These are phyloP conservation scores for Sarcophaga bullata DNA, from an alignment of 1,140 invertebrate genomes.

Conservation along the genomic window DNA sequence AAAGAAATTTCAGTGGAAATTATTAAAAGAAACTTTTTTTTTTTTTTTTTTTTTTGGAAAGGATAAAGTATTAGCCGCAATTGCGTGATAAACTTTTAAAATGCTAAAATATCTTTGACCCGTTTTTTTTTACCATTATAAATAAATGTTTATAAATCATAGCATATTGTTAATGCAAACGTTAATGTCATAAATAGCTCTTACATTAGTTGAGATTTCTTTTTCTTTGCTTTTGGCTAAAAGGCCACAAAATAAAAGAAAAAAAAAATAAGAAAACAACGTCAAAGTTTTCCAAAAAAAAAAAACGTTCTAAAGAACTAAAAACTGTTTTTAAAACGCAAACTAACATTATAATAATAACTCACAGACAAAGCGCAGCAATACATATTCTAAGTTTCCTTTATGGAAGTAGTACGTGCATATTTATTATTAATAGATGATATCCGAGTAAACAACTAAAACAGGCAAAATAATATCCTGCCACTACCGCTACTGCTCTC, in stretches of 20 bases:
- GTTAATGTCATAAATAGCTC: conserved; percentile 26
- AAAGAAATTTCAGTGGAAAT: no score
- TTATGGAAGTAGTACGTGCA: no score
- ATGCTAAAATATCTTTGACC: background rate
- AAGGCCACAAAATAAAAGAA: no score
- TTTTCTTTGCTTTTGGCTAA: background rate
- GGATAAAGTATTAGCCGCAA: background rate
- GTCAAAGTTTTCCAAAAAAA: background rate
- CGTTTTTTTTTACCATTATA: background rate
- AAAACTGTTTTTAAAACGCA: background rate
- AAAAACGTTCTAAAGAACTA: background rate
- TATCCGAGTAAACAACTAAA: no score
- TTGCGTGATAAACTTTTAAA: conserved; percentile 30
- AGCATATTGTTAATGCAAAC: background rate
- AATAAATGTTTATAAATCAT: background rate
- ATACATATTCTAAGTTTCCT: background rate
- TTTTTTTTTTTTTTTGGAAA: no score
- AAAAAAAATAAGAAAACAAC: background rate
- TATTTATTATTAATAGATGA: no score
- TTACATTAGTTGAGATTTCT: background rate
- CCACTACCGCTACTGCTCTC: background rate
- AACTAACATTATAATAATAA: conserved; percentile 25
- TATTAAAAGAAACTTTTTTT: no score
- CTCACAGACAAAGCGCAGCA: background rate
- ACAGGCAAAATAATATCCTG: background rate